Evolutionary conservation across 2,113 vertebrate genomes (phyloP), one percentile per base, ranked within the genome.

Genomic region (Narcine bancroftii): DNA sequence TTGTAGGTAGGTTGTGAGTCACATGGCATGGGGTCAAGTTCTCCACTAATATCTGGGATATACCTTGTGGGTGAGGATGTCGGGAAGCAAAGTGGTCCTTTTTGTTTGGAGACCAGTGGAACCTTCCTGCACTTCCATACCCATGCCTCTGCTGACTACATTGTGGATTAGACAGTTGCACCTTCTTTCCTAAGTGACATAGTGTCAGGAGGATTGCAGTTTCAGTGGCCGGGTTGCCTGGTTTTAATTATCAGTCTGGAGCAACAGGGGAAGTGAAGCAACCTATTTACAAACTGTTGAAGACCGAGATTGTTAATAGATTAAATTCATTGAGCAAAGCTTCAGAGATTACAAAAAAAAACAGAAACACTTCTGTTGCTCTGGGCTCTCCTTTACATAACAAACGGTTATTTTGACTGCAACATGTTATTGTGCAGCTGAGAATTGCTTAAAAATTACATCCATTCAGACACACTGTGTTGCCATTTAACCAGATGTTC

Each of bases 361-460:
- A 36, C 89, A 15, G 63, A 69, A 91, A n/a, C 65, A 91, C 89
- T 91, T 71, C 21, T 47, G 65, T 45, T 91, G 89, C 63, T 71
- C 81, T 60, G 81, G 17, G 53, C 53, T 60, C 65, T 11, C 1
- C 63, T 91, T 91, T 71, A 47, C 33, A 33, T 69, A 91, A 71
- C 29, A 26, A 71, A 39, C 63, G 17, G 42, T 71, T 71, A 69
- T 91, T 91, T 91, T 69, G 26, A 69, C 42, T 47, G 89, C 65
- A 47, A 15, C 42, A 29, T 65, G 29, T 47, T 47, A 71, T 69
- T 45, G 24, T 45, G 65, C 39, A 33, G 26, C 19, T 87, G 81
- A 87, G 50, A 87, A 91, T 47, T 71, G 36, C 42, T 91, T 47
- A 87, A 33, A 91, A 47, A 66, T 47, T 69, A 42, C 66, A 63